Evolutionary conservation across 2,888 invertebrate genomes (phyloP).

Genomic region (Apodemia hepburni): DNA sequence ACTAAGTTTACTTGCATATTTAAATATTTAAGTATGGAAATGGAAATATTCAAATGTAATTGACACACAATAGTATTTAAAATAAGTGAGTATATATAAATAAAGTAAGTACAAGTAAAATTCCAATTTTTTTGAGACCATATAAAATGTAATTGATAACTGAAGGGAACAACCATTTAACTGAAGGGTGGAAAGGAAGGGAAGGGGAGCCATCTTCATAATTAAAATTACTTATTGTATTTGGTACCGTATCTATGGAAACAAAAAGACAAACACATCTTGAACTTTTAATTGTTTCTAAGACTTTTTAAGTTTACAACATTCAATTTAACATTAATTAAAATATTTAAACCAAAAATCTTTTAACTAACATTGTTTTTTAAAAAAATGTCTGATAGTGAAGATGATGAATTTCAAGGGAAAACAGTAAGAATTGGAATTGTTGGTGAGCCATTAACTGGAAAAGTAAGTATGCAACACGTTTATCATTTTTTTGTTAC

Average conservation of each 20-base stretch:
- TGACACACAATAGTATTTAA: too few species aligned
- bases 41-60: too few species aligned
- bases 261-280: conserved; percentile 26
- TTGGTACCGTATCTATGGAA: conserved; percentile 28
- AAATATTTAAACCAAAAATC: not conserved
- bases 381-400: conserved; percentile 82
- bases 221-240: not conserved
- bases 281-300: not conserved
- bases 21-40: too few species aligned
- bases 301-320: not conserved
- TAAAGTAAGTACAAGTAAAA: too few species aligned
- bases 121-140: too few species aligned
- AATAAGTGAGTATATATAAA: too few species aligned
- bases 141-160: too few species aligned
- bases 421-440: conserved; percentile 88
- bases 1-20: too few species aligned
- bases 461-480: conserved; percentile 83
- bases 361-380: not conserved
- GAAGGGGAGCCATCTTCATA: too few species aligned
- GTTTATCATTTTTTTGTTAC: not conserved
- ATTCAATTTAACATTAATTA: not conserved
- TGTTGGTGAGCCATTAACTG: conserved; percentile 89
- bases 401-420: conserved; percentile 79
- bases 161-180: too few species aligned
- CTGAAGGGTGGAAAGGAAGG: too few species aligned